phyloP scores from a whole-genome alignment of 2,113 vertebrate genomes.

The Lasiurus cinereus region DNA sequence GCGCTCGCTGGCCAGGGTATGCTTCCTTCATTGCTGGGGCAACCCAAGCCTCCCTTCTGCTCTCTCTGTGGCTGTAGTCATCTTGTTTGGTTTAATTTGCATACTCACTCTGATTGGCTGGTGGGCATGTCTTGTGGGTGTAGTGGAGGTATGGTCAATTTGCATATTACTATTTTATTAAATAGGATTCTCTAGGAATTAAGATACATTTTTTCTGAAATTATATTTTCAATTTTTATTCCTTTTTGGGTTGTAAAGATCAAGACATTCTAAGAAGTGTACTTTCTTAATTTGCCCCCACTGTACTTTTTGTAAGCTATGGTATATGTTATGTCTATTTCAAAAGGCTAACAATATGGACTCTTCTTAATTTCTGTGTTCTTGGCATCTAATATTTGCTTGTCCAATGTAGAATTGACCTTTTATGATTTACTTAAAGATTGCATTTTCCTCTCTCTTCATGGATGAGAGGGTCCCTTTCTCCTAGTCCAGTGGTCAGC shows the following conservation, averaged over 20 bases:
- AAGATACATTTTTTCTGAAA: neutral
- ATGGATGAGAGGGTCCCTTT: neutral
- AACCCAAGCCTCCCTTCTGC: too few species aligned
- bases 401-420: neutral
- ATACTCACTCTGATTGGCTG: too few species aligned
- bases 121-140: too few species aligned
- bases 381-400: neutral
- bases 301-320: neutral
- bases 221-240: conserved; percentile 1
- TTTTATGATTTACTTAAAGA: neutral
- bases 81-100: too few species aligned
- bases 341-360: neutral
- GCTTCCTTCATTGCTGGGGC: too few species aligned
- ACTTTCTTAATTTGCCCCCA: neutral
- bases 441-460: neutral
- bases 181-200: conserved; percentile 5
- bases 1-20: too few species aligned
- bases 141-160: too few species aligned
- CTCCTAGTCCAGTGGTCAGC: neutral
- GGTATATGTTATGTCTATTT: neutral
- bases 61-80: too few species aligned
- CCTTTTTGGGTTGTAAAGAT: neutral
- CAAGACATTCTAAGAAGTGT: neutral
- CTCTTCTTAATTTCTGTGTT: neutral
- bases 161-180: too few species aligned